Conservation (phyloP, 2,888 invertebrate genomes). For the Oithona nana region DNA sequence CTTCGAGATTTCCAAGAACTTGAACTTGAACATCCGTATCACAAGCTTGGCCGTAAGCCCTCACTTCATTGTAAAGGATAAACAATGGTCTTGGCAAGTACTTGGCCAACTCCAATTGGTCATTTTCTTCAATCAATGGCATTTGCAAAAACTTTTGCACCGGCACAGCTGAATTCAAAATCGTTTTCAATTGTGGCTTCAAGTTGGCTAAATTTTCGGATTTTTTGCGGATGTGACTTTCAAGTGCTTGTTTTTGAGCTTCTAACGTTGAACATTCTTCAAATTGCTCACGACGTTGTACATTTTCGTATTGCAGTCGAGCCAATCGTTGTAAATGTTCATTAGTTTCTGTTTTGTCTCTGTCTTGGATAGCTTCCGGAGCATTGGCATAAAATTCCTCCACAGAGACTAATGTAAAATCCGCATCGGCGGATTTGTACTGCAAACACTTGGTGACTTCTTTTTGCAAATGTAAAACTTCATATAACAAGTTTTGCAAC, state of each 20-base stretch:
- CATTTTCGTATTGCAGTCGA: slow-evolving; percentile 73
- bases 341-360: slow-evolving; percentile 46
- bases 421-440: slow-evolving; percentile 85
- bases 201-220: slow-evolving; percentile 58
- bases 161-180: slow-evolving; percentile 61
- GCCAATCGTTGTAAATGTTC: slow-evolving; percentile 63
- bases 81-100: slow-evolving; percentile 63
- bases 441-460: slow-evolving; percentile 87
- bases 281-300: slow-evolving; percentile 63
- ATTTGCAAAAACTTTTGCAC: slow-evolving; percentile 69
- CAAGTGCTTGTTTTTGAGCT: slow-evolving; percentile 52
- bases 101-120: slow-evolving; percentile 51
- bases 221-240: slow-evolving; percentile 50
- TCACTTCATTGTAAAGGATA: slow-evolving; percentile 62
- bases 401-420: slow-evolving; percentile 63
- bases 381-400: slow-evolving; percentile 66
- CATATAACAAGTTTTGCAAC: slow-evolving; percentile 79
- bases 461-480: slow-evolving; percentile 75
- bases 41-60: slow-evolving; percentile 59
- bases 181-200: slow-evolving; percentile 50
- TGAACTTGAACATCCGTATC: slow-evolving; percentile 31
- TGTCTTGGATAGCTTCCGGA: slow-evolving; percentile 44
- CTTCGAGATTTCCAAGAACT: slow-evolving; percentile 47
- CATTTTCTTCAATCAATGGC: slow-evolving; percentile 53
- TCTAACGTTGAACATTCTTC: slow-evolving; percentile 52